phyloP scores from a whole-genome alignment of 2,888 invertebrate species.

The Platycheirus rosarum region DNA sequence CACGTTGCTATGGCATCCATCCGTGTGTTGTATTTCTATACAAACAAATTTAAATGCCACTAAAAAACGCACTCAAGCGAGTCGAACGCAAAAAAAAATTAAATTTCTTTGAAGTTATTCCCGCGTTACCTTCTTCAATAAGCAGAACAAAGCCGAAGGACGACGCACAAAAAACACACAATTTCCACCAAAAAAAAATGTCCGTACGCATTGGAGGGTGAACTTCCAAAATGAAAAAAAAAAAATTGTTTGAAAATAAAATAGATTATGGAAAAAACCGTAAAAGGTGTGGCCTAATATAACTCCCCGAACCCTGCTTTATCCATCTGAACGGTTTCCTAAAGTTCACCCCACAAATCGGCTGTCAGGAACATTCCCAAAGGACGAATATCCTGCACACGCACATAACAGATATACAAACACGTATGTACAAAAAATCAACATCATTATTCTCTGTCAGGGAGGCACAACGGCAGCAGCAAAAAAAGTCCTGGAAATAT shows the following conservation, averaged over 20 bases:
- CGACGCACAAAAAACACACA: constrained; percentile 28
- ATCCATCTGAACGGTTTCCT: constrained; percentile 32
- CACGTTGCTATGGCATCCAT: constrained; percentile 66
- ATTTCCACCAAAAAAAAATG: constrained; percentile 59
- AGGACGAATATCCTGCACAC: constrained; percentile 65
- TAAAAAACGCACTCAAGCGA: constrained; percentile 72
- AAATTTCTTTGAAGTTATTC: constrained; percentile 70
- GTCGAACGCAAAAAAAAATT: constrained; percentile 29
- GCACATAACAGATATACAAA: constrained; percentile 41
- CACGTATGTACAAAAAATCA: constrained; percentile 57
- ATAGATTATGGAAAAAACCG: constrained; percentile 66
- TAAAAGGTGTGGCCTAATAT: constrained; percentile 74
- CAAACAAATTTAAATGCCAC: constrained; percentile 74
- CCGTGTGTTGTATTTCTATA: constrained; percentile 66
- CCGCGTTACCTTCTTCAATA: constrained; percentile 67
- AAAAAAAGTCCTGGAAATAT: constrained; percentile 52
- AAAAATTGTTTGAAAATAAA: constrained; percentile 57
- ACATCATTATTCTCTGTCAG: constrained; percentile 26
- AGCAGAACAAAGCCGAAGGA: constrained; percentile 57
- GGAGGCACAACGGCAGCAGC: constrained; percentile 1
- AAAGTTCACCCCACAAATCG: constrained; percentile 64
- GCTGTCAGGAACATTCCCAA: constrained; percentile 58
- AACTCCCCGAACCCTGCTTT: constrained; percentile 40
- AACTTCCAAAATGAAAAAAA: constrained; percentile 42
- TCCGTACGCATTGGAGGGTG: constrained; percentile 71